Evolutionary conservation across 2,888 invertebrate genomes (phyloP), one percentile per base, ranked within the genome.

Genomic region (Heliconius sara): DNA sequence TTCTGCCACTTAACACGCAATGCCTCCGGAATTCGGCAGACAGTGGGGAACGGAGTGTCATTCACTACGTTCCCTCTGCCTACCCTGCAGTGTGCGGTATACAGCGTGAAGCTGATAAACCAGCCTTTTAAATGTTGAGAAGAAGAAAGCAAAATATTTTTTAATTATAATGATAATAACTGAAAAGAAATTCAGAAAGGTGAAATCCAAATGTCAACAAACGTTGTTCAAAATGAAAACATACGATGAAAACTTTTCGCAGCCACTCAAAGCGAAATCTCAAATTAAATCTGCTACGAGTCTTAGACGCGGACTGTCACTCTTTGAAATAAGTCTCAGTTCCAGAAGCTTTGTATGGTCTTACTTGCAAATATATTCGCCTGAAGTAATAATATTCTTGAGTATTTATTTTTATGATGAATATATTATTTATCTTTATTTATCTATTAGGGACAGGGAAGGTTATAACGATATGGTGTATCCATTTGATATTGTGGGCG

Each of bases 221-320:
- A 72, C 67, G 63, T 47, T 60, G 52, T 77, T 76, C 43, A 77
- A 79, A 88, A 89, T 86, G 86, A 89, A 90, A 92, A 92, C 92
- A 71, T 63, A 74, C 70, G 60, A 75, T 16, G 63, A 75, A 75
- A 75, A 43, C 43, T 92, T 91, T 89, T 87, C 85, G 85, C 87
- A 88, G 80, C 63, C 68, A 77, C 80, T 70, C 74, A 63, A 25
- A 75, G 77, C 92, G 87, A 91, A 92, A 93, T 93, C 94, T 94
- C 91, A 93, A 93, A 94, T 94, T 92, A 93, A 93, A 93, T 93
- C 93, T 92, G 86, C 83, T 87, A 87, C 88, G 88, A 87, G 88
- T 86, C 87, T 87, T 86, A 89, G 88, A 87, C 88, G 88, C 86
- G 71, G 67, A 52, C 71, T 47, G 65, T 63, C 74, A 75, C 74